Percentiles rank a stretch among this genome's conserved stretches.
These are phyloP conservation scores for Drosophila cardini DNA, from an alignment of 1,140 invertebrate species.

Conservation along the genomic window DNA sequence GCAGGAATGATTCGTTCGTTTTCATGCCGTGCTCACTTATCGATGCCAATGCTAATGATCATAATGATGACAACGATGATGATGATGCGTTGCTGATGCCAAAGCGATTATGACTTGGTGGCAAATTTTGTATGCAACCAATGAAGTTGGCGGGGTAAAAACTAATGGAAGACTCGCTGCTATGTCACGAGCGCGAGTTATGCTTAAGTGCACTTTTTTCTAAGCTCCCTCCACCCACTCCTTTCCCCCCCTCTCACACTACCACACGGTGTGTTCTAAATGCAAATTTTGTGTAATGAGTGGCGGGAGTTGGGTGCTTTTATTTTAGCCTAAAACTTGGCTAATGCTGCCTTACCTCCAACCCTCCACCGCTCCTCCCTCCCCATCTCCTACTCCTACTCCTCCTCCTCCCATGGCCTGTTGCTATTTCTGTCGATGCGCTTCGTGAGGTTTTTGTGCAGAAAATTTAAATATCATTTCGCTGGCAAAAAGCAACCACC, in stretches of 20 bases:
- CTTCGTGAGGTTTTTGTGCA: constrained; percentile 76
- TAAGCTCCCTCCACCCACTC: neutral
- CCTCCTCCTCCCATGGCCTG: neutral
- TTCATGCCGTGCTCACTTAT: constrained; percentile 40
- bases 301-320: constrained; percentile 39
- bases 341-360: constrained; percentile 37
- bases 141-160: constrained; percentile 23
- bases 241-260: neutral
- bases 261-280: constrained; percentile 49
- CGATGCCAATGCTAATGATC: constrained; percentile 42
- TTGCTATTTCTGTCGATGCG: constrained; percentile 67
- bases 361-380: no score
- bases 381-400: constrained; percentile 6
- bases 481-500: constrained; percentile 33
- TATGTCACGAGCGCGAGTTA: constrained; percentile 77
- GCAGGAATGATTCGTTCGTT: constrained; percentile 20
- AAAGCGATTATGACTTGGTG: constrained; percentile 46
- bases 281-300: constrained; percentile 83
- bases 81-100: constrained; percentile 35
- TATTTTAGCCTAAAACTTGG: constrained; percentile 55
- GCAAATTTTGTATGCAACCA: constrained; percentile 69
- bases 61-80: constrained; percentile 21
- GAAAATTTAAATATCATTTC: constrained; percentile 79
- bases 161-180: constrained; percentile 70
- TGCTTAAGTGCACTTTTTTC: constrained; percentile 80